These are phyloP conservation scores for Zaprionus bogoriensis DNA, from an alignment of 2,888 invertebrate species.

Conservation along the genomic window DNA sequence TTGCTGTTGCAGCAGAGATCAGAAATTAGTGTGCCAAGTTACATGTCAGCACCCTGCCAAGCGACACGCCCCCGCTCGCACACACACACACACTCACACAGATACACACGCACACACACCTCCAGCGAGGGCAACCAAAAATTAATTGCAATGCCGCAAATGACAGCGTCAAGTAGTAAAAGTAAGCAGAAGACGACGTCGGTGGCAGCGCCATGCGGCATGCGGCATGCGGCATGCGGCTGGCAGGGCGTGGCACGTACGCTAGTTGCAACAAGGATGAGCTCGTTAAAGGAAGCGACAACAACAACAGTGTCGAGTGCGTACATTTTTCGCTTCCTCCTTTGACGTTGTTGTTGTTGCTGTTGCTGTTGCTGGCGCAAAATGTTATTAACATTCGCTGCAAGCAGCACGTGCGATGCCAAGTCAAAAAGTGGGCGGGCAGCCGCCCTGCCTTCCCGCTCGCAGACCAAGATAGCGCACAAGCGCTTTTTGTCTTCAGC, in stretches of 20 bases:
- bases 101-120: neutral
- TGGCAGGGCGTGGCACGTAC: constrained; percentile 55
- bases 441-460: neutral
- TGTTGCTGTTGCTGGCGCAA: constrained; percentile 48
- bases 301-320: constrained; percentile 38
- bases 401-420: constrained; percentile 57
- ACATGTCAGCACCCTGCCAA: constrained; percentile 41
- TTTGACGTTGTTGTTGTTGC: constrained; percentile 15
- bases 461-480: neutral
- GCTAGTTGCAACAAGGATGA: constrained; percentile 72
- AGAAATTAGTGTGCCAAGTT: constrained; percentile 67
- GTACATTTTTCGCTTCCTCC: constrained; percentile 37
- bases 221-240: neutral
- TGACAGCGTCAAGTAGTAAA: constrained; percentile 75
- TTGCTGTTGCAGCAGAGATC: constrained; percentile 48
- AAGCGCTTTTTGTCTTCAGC: neutral
- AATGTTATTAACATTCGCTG: constrained; percentile 72
- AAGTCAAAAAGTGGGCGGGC: constrained; percentile 38
- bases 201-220: neutral
- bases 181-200: constrained; percentile 52
- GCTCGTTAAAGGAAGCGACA: constrained; percentile 73
- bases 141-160: constrained; percentile 78
- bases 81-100: constrained; percentile 5
- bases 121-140: constrained; percentile 52
- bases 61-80: constrained; percentile 18